A percentile compares a stretch with the other conserved stretches of the same genome.
Evolutionary conservation across 2,888 invertebrate genomes (phyloP).

Genomic region (Lasioglossum figueresi): DNA sequence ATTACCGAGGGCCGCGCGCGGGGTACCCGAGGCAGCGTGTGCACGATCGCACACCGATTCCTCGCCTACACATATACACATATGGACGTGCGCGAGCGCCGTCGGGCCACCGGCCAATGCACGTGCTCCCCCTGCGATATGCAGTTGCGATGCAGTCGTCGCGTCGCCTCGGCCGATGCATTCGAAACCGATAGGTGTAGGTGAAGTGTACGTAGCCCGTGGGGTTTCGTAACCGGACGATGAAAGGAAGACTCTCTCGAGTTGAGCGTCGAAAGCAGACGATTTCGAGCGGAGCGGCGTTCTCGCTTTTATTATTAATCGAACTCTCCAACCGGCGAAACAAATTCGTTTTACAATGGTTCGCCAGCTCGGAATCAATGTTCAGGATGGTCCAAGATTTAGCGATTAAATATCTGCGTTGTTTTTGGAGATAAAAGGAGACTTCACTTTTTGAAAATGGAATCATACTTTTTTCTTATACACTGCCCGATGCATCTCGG

Average conservation of each 20-base stretch:
- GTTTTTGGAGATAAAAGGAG: not conserved
- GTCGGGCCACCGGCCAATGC: not conserved
- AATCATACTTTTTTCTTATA: not conserved
- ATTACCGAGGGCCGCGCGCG: slow-evolving; percentile 72
- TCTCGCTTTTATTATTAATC: slow-evolving; percentile 40
- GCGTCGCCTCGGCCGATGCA: slow-evolving; percentile 20
- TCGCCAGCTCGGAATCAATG: not conserved
- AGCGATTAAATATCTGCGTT: not conserved
- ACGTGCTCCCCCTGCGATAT: slow-evolving; percentile 43
- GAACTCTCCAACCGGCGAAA: not conserved
- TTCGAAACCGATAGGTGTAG: slow-evolving; percentile 39
- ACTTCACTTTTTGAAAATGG: not conserved
- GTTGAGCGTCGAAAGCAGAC: slow-evolving; percentile 29
- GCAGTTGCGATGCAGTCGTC: slow-evolving; percentile 6
- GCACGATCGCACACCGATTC: slow-evolving; percentile 19
- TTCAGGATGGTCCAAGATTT: not conserved
- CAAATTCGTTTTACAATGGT: not conserved
- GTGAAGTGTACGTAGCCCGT: slow-evolving; percentile 24
- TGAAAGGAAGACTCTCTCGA: slow-evolving; percentile 50
- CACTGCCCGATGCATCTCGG: not conserved
- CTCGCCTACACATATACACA: not conserved
- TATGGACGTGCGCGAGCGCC: not conserved
- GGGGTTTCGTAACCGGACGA: slow-evolving; percentile 45
- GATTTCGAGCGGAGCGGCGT: slow-evolving; percentile 43
- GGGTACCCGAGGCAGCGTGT: slow-evolving; percentile 35